phyloP scores from a whole-genome alignment of 1,140 invertebrate species.

The Drosophila subpulchrella region DNA sequence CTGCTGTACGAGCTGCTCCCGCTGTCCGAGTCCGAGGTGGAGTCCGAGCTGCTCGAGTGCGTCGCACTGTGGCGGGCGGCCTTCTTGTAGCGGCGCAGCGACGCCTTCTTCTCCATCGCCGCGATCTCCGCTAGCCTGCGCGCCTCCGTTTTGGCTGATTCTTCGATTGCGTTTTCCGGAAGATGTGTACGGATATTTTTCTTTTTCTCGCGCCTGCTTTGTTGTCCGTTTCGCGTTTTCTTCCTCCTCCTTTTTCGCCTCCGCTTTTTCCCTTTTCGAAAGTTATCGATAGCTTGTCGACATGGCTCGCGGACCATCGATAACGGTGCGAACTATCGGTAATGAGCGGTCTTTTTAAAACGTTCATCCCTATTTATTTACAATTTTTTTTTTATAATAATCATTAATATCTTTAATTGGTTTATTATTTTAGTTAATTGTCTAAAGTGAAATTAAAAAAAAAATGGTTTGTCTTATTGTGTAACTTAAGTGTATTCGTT shows the following conservation, averaged over 20 bases:
- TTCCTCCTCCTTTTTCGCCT: not conserved
- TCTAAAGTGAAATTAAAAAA: too few species aligned
- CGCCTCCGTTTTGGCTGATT: slow-evolving; percentile 24
- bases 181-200: not conserved
- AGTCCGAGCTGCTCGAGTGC: slow-evolving; percentile 80
- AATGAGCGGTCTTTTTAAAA: too few species aligned
- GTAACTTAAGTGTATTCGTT: too few species aligned
- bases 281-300: not conserved
- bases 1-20: slow-evolving; percentile 78
- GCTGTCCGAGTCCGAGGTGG: slow-evolving; percentile 74
- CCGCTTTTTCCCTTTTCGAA: not conserved
- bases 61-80: slow-evolving; percentile 56
- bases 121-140: slow-evolving; percentile 31
- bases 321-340: too few species aligned
- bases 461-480: too few species aligned
- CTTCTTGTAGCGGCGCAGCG: slow-evolving; percentile 78
- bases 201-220: not conserved
- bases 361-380: too few species aligned
- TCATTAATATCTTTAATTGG: too few species aligned
- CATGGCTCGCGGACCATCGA: too few species aligned
- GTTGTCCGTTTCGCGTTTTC: slow-evolving; percentile 4
- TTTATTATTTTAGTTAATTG: too few species aligned
- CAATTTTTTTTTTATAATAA: too few species aligned
- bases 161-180: not conserved
- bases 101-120: slow-evolving; percentile 77